Base-by-base conservation (phyloP, 2,113 vertebrate genomes). In the Scartelaos histophorus region DNA sequence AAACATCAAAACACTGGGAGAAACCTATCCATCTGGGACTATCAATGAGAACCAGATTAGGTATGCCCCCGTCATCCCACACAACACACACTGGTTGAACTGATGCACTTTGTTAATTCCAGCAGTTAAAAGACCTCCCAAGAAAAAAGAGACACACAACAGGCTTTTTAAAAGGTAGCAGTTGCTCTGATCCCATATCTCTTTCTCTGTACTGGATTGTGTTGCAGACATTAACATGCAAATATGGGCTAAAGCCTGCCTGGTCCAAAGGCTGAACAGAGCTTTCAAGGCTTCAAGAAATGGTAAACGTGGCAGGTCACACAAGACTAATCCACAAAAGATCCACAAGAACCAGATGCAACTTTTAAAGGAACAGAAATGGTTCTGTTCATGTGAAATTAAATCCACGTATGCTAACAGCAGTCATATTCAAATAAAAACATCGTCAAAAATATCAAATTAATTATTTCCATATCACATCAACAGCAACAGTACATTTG, bases 151-250 rank as follows among this genome's bases (percentile, higher is more conserved):
- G 38, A 66, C 71, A 67, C 70, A 74, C 69, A 46, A 34, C 21
- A 62, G 53, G 21, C 65, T 57, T 70, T 85, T 88, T 83, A 25
- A 80, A 85, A 86, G 82, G 80, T 80, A 82, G 84, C 71, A 82
- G 68, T 87, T 79, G 71, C 75, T 77, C 77, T 84, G 76, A 79
- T 89, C 87, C 72, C 25, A 81, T 87, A 80, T 85, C 79, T 85
- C 43, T 38, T 81, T 88, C 76, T 77, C 71, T 85, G 73, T 69
- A 68, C 71, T 45, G 45, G 81, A 78, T 78, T 84, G 74, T 80
- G 81, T 46, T 54, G 71, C n/a, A 73, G 45, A 87, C 80, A 92
- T 93, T 92, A 84, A 83, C 79, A 92, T 92, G 78, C 69, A 89
- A 86, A 92, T 91, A 91, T 86, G 78, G 58, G n/a, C 70, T 87